Conservation (phyloP, 2,113 vertebrate species). For the Ptilorrhoa leucosticta region DNA sequence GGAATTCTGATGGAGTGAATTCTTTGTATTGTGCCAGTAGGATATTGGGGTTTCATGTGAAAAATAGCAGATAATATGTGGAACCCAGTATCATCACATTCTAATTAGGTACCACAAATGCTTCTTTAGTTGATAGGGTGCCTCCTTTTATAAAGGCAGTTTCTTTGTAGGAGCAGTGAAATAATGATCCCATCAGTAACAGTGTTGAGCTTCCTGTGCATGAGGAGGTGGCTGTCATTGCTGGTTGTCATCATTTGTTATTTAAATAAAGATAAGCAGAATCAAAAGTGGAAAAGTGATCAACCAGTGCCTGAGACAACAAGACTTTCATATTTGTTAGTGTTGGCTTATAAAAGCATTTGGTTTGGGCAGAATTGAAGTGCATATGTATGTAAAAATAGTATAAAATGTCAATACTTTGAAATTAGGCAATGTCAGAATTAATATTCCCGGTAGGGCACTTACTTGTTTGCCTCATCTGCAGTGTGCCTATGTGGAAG, state of each 20-base stretch:
- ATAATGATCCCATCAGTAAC: not conserved
- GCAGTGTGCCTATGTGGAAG: not conserved
- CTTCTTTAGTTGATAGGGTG: not conserved
- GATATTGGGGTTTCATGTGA: not conserved
- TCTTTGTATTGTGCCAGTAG: not conserved
- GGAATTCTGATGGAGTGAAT: not conserved
- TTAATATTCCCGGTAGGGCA: not conserved
- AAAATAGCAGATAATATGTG: not conserved
- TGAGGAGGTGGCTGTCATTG: not conserved
- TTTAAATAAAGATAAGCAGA: not conserved
- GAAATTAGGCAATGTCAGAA: not conserved
- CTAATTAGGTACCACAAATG: not conserved
- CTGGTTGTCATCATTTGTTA: not conserved
- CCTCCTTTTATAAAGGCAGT: not conserved
- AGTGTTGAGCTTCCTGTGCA: not conserved
- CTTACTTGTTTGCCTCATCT: not conserved
- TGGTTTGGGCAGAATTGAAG: not conserved
- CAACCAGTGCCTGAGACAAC: not conserved
- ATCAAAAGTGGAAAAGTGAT: not conserved
- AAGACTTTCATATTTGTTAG: not conserved
- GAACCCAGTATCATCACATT: not conserved
- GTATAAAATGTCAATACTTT: not conserved
- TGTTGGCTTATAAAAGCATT: not conserved
- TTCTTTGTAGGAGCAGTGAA: not conserved
- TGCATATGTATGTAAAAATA: not conserved